Conservation (phyloP, 2,888 invertebrate genomes). For the Synanthedon tipuliformis region DNA sequence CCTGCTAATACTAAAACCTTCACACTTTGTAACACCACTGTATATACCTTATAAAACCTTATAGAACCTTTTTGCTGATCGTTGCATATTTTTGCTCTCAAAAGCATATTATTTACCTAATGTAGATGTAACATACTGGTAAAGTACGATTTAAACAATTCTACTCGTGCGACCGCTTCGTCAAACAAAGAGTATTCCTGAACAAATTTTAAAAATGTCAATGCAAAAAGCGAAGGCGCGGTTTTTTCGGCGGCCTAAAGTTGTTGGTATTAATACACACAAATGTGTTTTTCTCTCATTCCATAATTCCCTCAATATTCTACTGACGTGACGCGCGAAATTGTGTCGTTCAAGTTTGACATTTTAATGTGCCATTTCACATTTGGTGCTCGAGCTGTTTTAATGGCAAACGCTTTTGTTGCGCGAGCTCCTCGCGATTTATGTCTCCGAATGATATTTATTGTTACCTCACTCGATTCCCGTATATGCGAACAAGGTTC, state of each 20-base stretch:
- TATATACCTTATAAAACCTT: no score
- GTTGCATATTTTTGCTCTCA: no score
- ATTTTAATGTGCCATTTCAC: conserved; percentile 46
- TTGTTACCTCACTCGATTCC: conserved; percentile 7
- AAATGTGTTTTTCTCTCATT: background rate
- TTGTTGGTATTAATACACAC: background rate
- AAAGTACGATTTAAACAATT: no score
- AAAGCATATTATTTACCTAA: no score
- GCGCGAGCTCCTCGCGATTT: conserved; percentile 28
- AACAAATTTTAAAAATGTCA: background rate
- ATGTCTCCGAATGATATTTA: conserved; percentile 37
- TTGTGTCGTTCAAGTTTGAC: conserved; percentile 33
- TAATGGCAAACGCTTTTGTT: conserved; percentile 47
- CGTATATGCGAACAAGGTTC: background rate
- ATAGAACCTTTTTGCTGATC: no score
- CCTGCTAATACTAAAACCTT: no score
- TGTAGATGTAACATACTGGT: no score
- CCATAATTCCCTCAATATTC: background rate
- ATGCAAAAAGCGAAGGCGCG: background rate
- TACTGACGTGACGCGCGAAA: conserved; percentile 18
- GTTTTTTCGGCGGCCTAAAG: background rate
- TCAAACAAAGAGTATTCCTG: background rate
- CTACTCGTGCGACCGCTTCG: no score
- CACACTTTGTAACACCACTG: no score
- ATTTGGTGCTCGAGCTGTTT: conserved; percentile 24